Base-by-base conservation (phyloP, 2,113 vertebrate genomes). In the Centropus unirufus region DNA sequence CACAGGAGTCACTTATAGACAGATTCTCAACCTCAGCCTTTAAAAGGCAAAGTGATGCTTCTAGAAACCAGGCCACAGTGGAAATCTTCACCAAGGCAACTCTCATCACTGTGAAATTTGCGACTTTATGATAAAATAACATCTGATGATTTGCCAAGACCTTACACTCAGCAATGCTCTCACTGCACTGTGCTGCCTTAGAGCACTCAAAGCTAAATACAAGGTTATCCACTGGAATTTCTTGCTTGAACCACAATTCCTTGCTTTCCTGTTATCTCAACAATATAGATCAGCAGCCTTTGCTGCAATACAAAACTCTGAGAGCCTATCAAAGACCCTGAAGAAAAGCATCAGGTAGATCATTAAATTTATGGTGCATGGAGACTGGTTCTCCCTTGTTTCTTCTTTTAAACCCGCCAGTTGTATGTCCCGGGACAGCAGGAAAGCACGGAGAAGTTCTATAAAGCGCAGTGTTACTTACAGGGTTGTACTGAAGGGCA, bases 401-500 rank as follows among this genome's bases (percentile, higher is more conserved):
- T 2, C 0, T 32, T 30, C 30, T 78, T 14, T 52, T 32, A 68
- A 85, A 79, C 11, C 18, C 44, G 36, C 26, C 64, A 51, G 8
- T 52, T 72, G n/a, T 54, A 40, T 24, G 13, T 55, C 46, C 34
- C 51, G 23, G 2, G 5, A 19, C n/a, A 73, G 20, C 2, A 82
- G 19, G 5, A 11, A 54, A 61, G 13, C 22, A 76, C 5, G 11
- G 3, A 75, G n/a, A 2, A 46, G 2, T 49, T 63, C 8, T 23
- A 12, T 3, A 92, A 59, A 90, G 70, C 6, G 70, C 6, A 67
- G 16, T 22, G 30, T 47, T 80, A 98, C 99, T 98, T 96, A 99
- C 99, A 94, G 99, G 99, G 96, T 99, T 99, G 98, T 99, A 99
- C 98, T 99, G 99, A 97, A 99, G 98, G 77, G 99, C 99, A 75